Evolutionary conservation across 1,140 invertebrate species (phyloP).

Genomic region (Drosophila erecta): DNA sequence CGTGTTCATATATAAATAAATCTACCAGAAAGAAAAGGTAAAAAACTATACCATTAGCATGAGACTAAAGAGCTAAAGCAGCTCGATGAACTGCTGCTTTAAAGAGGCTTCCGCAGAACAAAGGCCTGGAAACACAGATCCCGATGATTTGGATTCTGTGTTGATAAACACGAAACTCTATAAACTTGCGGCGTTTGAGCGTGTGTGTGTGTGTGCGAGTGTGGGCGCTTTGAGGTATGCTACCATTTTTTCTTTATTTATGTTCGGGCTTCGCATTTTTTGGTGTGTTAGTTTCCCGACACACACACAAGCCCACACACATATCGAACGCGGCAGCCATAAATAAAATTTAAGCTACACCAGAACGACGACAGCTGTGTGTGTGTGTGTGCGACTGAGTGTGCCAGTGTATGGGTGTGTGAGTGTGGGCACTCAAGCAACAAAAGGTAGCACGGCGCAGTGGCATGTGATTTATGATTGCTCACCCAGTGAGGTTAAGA

Average conservation of each 20-base stretch:
- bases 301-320: conserved; percentile 9
- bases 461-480: conserved; percentile 81
- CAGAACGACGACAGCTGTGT: conserved; percentile 59
- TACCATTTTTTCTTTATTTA: conserved; percentile 53
- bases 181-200: conserved; percentile 9
- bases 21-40: too few relatives aligned
- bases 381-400: conserved; percentile 16
- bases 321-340: conserved; percentile 61
- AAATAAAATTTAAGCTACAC: conserved; percentile 81
- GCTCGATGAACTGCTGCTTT: background rate
- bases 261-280: conserved; percentile 36
- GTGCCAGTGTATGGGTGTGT: conserved; percentile 23
- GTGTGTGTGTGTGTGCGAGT: background rate
- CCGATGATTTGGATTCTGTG: conserved; percentile 30
- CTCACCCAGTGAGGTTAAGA: conserved; percentile 80
- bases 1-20: too few relatives aligned
- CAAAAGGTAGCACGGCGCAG: conserved; percentile 72
- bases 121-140: conserved; percentile 10
- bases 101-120: conserved; percentile 5
- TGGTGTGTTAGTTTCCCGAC: conserved; percentile 21
- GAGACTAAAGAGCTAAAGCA: too few relatives aligned
- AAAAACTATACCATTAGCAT: too few relatives aligned
- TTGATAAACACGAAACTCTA: conserved; percentile 61
- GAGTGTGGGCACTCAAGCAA: conserved; percentile 71
- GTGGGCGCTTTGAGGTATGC: conserved; percentile 34